These are phyloP conservation scores for Dendrolimus kikuchii DNA, from an alignment of 1,140 invertebrate species.

Conservation along the genomic window DNA sequence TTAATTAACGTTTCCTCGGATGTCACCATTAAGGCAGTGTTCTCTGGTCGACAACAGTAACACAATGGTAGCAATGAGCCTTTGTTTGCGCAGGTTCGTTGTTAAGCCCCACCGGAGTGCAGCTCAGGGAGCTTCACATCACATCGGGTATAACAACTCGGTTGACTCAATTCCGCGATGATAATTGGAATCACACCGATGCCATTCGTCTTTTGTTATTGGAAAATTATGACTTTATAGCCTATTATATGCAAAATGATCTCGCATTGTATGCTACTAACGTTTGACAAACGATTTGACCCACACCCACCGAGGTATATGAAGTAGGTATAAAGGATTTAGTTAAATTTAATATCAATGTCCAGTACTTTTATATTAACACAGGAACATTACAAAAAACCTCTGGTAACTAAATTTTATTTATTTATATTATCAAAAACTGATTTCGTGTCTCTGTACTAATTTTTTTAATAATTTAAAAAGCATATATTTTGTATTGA, in stretches of 20 bases:
- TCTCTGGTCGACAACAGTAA: constrained; percentile 29
- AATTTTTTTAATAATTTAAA: no score
- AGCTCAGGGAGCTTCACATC: constrained; percentile 8
- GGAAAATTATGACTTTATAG: constrained; percentile 47
- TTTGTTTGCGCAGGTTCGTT: constrained; percentile 49
- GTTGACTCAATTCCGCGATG: constrained; percentile 55
- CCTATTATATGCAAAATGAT: constrained; percentile 44
- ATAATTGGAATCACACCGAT: constrained; percentile 57
- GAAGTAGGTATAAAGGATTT: no score
- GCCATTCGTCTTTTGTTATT: constrained; percentile 49
- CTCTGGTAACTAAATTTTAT: no score
- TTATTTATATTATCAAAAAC: no score
- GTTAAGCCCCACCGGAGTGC: constrained; percentile 26
- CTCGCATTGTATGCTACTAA: constrained; percentile 13
- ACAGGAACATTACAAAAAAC: no score
- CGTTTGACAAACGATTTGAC: constrained; percentile 12
- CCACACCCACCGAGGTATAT: no score
- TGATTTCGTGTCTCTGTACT: no score
- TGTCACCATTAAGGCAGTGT: constrained; percentile 55
- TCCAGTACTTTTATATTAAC: no score
- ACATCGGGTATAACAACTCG: constrained; percentile 14
- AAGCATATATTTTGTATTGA: no score
- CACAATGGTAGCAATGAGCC: constrained; percentile 47
- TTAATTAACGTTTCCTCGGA: constrained; percentile 63
- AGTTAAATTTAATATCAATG: no score